Percentiles rank a stretch among this genome's conserved stretches.
These are phyloP conservation scores for Drosophila navojoa DNA, from an alignment of 1,140 invertebrate species.

Conservation along the genomic window DNA sequence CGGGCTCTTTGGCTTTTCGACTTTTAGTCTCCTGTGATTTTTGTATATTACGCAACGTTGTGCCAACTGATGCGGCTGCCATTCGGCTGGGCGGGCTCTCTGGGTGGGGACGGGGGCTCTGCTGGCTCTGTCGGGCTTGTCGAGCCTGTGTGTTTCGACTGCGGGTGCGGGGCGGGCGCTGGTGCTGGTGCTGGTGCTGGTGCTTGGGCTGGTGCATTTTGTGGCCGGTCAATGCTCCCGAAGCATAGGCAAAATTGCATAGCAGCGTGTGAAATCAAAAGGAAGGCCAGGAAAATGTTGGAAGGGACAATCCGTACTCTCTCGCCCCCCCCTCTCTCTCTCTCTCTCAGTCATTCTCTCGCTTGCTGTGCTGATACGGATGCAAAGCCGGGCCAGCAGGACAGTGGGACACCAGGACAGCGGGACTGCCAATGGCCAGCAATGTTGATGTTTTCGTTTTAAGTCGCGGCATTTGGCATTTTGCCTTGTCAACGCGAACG, in stretches of 20 bases:
- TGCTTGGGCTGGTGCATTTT: slow-evolving; percentile 18
- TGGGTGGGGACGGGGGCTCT: too few relatives aligned
- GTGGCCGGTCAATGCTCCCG: slow-evolving; percentile 60
- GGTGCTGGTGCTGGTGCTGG: too few relatives aligned
- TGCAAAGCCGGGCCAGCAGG: not conserved
- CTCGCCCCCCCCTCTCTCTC: not conserved
- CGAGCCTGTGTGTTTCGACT: not conserved
- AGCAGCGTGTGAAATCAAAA: slow-evolving; percentile 45
- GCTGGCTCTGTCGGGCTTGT: not conserved
- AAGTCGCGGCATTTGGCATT: slow-evolving; percentile 20
- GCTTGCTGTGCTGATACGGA: slow-evolving; percentile 4
- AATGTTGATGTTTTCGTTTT: slow-evolving; percentile 37
- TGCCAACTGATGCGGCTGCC: not conserved
- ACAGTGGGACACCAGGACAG: not conserved
- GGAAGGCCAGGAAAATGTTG: slow-evolving; percentile 26
- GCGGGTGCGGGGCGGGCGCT: not conserved
- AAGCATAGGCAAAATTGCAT: slow-evolving; percentile 45
- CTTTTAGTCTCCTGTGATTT: slow-evolving; percentile 34
- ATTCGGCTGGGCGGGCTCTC: too few relatives aligned
- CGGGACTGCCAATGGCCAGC: slow-evolving; percentile 2
- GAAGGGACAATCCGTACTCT: not conserved
- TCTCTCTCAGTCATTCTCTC: not conserved
- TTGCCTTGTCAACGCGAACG: slow-evolving; percentile 15
- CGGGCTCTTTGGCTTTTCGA: slow-evolving; percentile 25
- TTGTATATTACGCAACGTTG: slow-evolving; percentile 38